A percentile compares a stretch with the other conserved stretches of the same genome.
phyloP scores from a whole-genome alignment of 2,888 invertebrate species.

The Eubasilissa splendida region DNA sequence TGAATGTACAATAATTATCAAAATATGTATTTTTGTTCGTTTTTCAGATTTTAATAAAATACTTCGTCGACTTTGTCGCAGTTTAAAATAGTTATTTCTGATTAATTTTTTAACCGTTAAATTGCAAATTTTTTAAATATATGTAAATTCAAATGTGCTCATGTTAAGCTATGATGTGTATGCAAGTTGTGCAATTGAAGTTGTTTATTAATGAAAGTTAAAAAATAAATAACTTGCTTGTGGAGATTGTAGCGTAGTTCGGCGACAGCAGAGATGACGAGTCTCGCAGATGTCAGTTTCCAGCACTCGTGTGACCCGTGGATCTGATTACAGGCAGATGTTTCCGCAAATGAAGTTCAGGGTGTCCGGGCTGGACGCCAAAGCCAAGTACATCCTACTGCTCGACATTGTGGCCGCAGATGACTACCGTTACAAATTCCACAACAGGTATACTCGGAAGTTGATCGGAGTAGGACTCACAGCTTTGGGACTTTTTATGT shows the following conservation, averaged over 20 bases:
- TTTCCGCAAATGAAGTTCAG: conserved; percentile 99
- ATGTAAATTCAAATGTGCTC: too few relatives aligned
- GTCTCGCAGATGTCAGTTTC: not conserved
- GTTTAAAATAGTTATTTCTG: too few relatives aligned
- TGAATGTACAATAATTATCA: not conserved
- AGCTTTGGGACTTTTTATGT: conserved; percentile 28
- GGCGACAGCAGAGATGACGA: not conserved
- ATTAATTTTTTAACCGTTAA: too few relatives aligned
- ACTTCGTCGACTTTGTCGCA: too few relatives aligned
- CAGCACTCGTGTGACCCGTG: conserved; percentile 5
- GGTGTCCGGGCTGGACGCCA: conserved; percentile 97
- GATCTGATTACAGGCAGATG: conserved; percentile 90
- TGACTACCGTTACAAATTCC: conserved; percentile 98
- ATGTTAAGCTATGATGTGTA: too few relatives aligned
- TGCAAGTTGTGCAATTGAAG: too few relatives aligned
- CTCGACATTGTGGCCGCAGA: conserved; percentile 99
- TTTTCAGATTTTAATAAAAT: not conserved
- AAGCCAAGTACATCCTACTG: conserved; percentile 98
- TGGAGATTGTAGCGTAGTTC: not conserved
- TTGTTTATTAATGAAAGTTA: too few relatives aligned
- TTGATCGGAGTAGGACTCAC: conserved; percentile 14
- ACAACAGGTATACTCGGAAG: conserved; percentile 82
- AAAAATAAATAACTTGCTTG: too few relatives aligned
- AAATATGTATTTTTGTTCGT: conserved; percentile 2
- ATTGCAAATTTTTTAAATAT: too few relatives aligned